Percentiles rank a stretch among this genome's conserved stretches.
These are phyloP conservation scores for Pseudococcus viburni DNA, from an alignment of 2,888 invertebrate genomes.

Conservation along the genomic window DNA sequence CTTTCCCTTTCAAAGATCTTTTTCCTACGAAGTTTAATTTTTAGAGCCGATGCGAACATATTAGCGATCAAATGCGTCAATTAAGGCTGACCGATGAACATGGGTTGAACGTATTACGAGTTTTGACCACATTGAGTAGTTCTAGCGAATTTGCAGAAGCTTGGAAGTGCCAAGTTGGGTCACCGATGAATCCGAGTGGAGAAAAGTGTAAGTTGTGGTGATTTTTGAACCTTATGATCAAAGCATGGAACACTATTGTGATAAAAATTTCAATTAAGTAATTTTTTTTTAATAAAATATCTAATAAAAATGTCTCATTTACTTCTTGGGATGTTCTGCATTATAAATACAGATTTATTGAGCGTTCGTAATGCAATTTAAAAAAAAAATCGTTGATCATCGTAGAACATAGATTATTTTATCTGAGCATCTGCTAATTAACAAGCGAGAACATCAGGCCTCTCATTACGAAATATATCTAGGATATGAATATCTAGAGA, in stretches of 20 bases:
- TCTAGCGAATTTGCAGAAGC: conserved; percentile 73
- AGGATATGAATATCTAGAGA: too few relatives aligned
- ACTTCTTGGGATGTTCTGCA: not conserved
- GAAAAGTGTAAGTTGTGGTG: conserved; percentile 63
- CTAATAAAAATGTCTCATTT: too few relatives aligned
- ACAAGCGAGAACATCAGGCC: not conserved
- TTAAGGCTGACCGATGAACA: conserved; percentile 70
- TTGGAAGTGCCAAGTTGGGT: conserved; percentile 67
- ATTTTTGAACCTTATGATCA: not conserved
- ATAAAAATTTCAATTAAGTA: too few relatives aligned
- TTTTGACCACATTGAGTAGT: conserved; percentile 44
- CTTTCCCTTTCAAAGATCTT: too few relatives aligned
- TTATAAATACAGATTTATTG: not conserved
- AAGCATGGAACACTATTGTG: too few relatives aligned
- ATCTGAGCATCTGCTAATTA: not conserved
- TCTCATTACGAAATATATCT: conserved; percentile 22
- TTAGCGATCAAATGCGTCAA: conserved; percentile 81
- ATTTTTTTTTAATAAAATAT: too few relatives aligned
- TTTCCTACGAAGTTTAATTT: conserved; percentile 60
- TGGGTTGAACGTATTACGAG: conserved; percentile 59
- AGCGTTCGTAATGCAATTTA: not conserved
- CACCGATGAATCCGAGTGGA: conserved; percentile 65
- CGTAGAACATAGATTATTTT: not conserved
- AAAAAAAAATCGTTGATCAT: not conserved
- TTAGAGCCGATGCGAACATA: conserved; percentile 88